Evolutionary conservation across 2,797 vertebrate species (phyloP).

Genomic region (Dromococcyx pavoninus): DNA sequence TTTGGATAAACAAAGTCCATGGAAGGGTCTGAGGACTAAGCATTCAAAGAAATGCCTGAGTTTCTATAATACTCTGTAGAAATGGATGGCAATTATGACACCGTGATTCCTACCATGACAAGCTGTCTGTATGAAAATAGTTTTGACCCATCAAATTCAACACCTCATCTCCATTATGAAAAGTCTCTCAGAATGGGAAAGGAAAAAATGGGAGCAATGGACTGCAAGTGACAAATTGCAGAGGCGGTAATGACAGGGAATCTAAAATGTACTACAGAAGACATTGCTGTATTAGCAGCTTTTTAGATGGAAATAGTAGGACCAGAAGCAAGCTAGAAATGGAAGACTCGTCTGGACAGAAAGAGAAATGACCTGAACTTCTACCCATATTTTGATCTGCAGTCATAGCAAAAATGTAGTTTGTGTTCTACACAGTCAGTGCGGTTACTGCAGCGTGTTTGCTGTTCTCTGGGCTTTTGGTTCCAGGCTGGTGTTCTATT

Average conservation of each 20-base stretch:
- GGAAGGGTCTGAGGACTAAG: not conserved
- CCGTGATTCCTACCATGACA: not conserved
- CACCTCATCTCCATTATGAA: not conserved
- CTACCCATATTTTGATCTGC: not conserved
- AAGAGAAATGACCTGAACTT: not conserved
- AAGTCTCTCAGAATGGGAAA: not conserved
- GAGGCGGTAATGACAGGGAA: not conserved
- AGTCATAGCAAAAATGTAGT: conserved; percentile 11
- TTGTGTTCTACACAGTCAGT: not conserved
- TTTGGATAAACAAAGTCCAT: not conserved
- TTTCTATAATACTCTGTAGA: not conserved
- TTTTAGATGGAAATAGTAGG: not conserved
- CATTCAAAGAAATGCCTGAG: not conserved
- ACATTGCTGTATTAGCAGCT: not conserved
- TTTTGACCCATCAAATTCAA: not conserved
- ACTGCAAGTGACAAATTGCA: conserved; percentile 20
- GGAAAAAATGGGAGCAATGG: not conserved
- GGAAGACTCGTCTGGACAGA: not conserved
- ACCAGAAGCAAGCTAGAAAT: not conserved
- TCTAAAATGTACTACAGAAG: not conserved
- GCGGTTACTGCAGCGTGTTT: not conserved
- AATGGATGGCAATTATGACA: not conserved
- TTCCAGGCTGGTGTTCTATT: not conserved
- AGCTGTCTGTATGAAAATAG: not conserved
- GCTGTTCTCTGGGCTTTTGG: not conserved